Percentiles rank a stretch among this genome's conserved stretches.
Conservation (phyloP, 35 echinoderm and acorn worm genomes). For the Ophioderma brevispina region DNA sequence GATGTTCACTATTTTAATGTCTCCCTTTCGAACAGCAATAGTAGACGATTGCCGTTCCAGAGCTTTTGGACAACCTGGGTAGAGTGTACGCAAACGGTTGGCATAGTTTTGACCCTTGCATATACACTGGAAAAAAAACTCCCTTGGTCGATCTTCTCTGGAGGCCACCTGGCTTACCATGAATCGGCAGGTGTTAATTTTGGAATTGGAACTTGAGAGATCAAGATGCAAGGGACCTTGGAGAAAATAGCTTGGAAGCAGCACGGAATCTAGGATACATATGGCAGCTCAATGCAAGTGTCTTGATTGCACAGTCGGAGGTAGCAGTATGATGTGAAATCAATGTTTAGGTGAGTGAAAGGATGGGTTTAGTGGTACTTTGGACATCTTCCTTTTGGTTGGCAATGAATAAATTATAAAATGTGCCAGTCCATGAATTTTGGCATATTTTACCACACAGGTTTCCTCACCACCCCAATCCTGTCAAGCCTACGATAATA, state of each 20-base stretch:
- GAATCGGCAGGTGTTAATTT: conserved; percentile 96
- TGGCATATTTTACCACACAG: no score
- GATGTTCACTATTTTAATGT: no score
- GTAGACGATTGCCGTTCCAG: conserved; percentile 87
- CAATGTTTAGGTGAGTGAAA: no score
- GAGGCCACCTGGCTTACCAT: conserved; percentile 98
- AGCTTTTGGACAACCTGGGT: conserved; percentile 93
- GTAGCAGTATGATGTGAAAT: no score
- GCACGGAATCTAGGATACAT: conserved; percentile 88
- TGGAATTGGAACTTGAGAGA: conserved; percentile 83
- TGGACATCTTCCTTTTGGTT: no score
- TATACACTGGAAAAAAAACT: conserved; percentile 87
- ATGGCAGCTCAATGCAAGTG: conserved; percentile 98
- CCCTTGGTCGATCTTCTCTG: conserved; percentile 77
- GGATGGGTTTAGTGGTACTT: no score
- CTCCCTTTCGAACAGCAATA: conserved; percentile 41
- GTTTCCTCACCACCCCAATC: no score
- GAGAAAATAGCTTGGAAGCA: conserved; percentile 91
- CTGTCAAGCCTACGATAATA: no score
- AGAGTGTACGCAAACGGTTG: conserved; percentile 87
- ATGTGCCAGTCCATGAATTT: no score
- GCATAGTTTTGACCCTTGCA: conserved; percentile 84
- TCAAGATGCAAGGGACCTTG: conserved; percentile 79
- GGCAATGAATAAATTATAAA: no score
- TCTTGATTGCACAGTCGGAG: conserved; percentile 97